Base-by-base conservation (phyloP, 2,797 vertebrate species). In the Sardinella longiceps region DNA sequence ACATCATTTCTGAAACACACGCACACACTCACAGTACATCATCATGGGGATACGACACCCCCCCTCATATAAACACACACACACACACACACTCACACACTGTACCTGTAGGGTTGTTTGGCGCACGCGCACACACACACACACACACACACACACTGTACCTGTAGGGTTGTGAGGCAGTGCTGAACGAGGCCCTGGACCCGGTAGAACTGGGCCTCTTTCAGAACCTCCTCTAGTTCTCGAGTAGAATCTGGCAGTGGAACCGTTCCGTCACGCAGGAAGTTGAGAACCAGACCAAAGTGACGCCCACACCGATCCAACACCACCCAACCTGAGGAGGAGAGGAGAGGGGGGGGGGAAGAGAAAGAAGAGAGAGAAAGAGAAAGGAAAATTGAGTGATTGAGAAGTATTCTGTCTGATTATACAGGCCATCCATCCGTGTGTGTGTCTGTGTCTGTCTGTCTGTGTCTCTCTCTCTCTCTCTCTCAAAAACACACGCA, bases 161-260 rank as follows among this genome's bases (percentile, higher is more conserved):
- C 97, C 96, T 97, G 95, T 89, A 97, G 90, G 1, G 96, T 95
- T 86, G 92, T 90, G 70, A 96, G 94, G 90, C 97, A 97, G 90
- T 97, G 97, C 87, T 97, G 96, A 82, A 97, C 83, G 0, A 98
- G 95, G 37, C 97, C 97, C 86, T 97, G 97, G 11, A 98, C 94
- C 86, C 93, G 91, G 90, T 97, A 98, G 90, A 95, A 96, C 85
- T 96, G 96, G 5, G 97, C 97, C 90, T 98, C 97, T 2, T 95
- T 95, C 14, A 97, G 90, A 50, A 98, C 92, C 88, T 98, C 96
- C 83, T 96, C 96, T 82, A 97, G 92, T 83, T 97, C 97, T 89
- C 91, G 92, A 86, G 94, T 92, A 45, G 94, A 95, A 30, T 98
- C 97, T 0, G 97, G 97, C 48, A 98, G 95, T 2, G 97, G 96